Evolutionary conservation across 2,113 vertebrate species (phyloP).

Genomic region (Myanophis thanlyinensis): DNA sequence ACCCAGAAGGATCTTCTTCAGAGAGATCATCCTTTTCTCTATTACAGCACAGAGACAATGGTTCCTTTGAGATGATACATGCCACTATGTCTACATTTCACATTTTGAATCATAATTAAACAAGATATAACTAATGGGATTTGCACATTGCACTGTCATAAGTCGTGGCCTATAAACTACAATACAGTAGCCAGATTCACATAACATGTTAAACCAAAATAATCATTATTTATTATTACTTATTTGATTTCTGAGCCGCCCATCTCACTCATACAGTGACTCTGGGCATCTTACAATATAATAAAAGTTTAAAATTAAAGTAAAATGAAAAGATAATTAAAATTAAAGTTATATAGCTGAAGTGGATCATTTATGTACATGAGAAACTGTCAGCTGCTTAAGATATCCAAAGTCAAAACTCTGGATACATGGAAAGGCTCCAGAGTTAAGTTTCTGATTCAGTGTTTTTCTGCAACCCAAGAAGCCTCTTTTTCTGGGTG

Average conservation of each 20-base stretch:
- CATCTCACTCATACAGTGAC: background rate
- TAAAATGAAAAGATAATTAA: background rate
- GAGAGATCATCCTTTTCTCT: background rate
- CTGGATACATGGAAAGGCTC: background rate
- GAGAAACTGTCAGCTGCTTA: background rate
- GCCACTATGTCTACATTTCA: background rate
- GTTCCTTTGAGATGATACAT: background rate
- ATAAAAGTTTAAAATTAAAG: background rate
- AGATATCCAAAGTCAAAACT: background rate
- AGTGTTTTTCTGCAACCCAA: background rate
- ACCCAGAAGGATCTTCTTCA: background rate
- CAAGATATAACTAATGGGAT: background rate
- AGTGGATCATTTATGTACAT: background rate
- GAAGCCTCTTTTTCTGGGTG: background rate
- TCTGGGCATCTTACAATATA: background rate
- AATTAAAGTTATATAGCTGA: background rate
- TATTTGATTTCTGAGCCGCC: background rate
- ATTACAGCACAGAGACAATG: background rate
- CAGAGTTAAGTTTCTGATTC: background rate
- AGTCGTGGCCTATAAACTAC: background rate
- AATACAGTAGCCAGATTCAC: background rate
- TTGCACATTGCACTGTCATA: background rate
- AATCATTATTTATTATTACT: background rate
- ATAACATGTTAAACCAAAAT: background rate
- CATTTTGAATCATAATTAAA: background rate